Percentiles rank a stretch among this genome's conserved stretches.
These are phyloP conservation scores for Lindbergichthys nudifrons DNA, from an alignment of 2,797 vertebrate species.

Conservation along the genomic window DNA sequence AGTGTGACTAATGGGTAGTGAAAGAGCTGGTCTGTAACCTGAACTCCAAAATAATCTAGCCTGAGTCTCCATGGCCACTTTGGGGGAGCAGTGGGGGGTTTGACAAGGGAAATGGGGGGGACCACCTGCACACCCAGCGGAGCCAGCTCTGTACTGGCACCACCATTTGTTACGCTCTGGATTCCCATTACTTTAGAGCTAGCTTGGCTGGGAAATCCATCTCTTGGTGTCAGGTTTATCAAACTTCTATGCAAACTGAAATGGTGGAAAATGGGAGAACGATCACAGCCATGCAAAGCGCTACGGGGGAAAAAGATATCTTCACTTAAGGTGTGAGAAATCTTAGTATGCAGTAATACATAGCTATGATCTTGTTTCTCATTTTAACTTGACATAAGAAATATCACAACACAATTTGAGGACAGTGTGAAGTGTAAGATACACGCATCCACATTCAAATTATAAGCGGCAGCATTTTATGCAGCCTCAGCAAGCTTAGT, in stretches of 20 bases:
- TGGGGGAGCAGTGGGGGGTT: slow-evolving; percentile 75
- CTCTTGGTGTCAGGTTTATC: slow-evolving; percentile 80
- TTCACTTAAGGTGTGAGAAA: slow-evolving; percentile 44
- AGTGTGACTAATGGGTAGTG: slow-evolving; percentile 77
- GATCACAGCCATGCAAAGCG: slow-evolving; percentile 41
- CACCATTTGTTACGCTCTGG: slow-evolving; percentile 77
- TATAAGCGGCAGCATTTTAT: slow-evolving; percentile 55
- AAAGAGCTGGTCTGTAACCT: slow-evolving; percentile 78
- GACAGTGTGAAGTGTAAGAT: slow-evolving; percentile 30
- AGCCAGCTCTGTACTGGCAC: slow-evolving; percentile 74
- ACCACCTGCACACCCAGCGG: slow-evolving; percentile 79
- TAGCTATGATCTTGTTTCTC: slow-evolving; percentile 27
- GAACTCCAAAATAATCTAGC: slow-evolving; percentile 77
- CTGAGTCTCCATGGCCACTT: slow-evolving; percentile 75
- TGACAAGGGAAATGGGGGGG: slow-evolving; percentile 65
- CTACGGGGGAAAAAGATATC: slow-evolving; percentile 34
- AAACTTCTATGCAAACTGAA: slow-evolving; percentile 66
- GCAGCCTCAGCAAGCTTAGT: slow-evolving; percentile 47
- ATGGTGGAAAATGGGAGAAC: slow-evolving; percentile 46
- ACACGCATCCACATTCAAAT: slow-evolving; percentile 47
- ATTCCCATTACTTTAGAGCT: slow-evolving; percentile 81
- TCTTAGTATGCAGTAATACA: slow-evolving; percentile 18
- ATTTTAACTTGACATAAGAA: slow-evolving; percentile 27
- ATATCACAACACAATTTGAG: slow-evolving; percentile 33
- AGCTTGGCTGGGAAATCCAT: slow-evolving; percentile 81